Base-by-base conservation (phyloP, 2,797 vertebrate species). In the Danio choprae region DNA sequence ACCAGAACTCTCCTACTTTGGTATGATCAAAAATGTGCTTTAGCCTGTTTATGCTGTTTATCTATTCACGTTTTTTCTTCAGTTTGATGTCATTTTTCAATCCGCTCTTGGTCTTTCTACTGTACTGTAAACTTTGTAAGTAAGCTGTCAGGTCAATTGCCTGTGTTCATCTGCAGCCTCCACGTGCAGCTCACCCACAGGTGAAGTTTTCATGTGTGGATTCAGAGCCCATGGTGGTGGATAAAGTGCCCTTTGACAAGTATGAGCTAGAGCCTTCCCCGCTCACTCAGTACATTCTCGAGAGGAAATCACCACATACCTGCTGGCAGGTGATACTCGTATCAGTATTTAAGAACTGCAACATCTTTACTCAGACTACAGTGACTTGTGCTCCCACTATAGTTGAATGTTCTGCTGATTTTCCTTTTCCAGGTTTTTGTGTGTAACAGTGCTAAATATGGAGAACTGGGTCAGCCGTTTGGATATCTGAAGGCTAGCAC, bases 401-500 rank as follows among this genome's bases (percentile, higher is more conserved):
- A 5, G 18, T 44, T 43, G 5, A 53, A 43, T 9, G 15, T 67
- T 74, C 40, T 60, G 50, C 12, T n/a, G 4, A 62, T 55, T 51
- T 46, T 53, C 40, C 7, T 53, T 13, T 68, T 22, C 89, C 87
- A 99, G 97, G 97, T 98, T 79, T 99, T 97, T 91, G 95, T 99
- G 67, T 95, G 89, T 88, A 97, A 92, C 93, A 99, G 97, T 70
- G 96, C 93, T 80, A 99, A 98, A 86, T 96, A 96, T 79, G 96
- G 91, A 44, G 97, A 98, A 79, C 94, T 97, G 71, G 97, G 96
- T n/a, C 95, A 97, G 86, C 97, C 97, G 0, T 98, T 98, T 55
- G 98, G 98, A 65, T 99, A 99, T 93, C 94, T 99, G 85, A 99
- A 99, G 93, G 98, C 98, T 88, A 99, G 98, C 94, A 99, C 96